phyloP scores from a whole-genome alignment of 2,113 vertebrate species.

The Callipepla squamata region DNA sequence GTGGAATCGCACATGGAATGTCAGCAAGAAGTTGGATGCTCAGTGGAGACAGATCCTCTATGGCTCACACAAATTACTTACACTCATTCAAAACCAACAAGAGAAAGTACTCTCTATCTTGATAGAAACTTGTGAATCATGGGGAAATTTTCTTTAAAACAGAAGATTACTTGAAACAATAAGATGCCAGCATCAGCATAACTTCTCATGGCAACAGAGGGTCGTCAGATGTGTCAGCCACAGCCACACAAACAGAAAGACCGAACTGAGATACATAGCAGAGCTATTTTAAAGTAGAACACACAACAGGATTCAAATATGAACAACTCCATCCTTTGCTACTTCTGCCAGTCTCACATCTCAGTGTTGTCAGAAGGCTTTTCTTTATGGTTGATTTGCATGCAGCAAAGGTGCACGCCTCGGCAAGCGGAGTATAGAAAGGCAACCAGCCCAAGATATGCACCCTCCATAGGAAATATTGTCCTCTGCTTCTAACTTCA shows the following conservation, averaged over 20 bases:
- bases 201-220: neutral
- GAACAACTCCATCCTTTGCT: neutral
- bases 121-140: too few species aligned
- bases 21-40: accelerated
- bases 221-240: neutral
- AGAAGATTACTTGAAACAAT: neutral
- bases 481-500: neutral
- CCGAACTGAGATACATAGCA: neutral
- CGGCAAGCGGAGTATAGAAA: accelerated
- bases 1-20: neutral
- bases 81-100: neutral
- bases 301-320: neutral
- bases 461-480: accelerated
- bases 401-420: too few species aligned
- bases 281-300: neutral
- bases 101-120: neutral
- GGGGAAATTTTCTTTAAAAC: neutral
- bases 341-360: neutral
- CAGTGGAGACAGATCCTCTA: neutral
- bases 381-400: neutral
- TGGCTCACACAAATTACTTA: neutral
- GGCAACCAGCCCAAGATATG: accelerated
- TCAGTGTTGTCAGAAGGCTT: neutral
- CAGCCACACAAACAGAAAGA: neutral
- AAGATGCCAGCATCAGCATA: neutral